A percentile compares a stretch with the other conserved stretches of the same genome.
Evolutionary conservation across 2,888 invertebrate species (phyloP).

Genomic region (Agrilus mali): DNA sequence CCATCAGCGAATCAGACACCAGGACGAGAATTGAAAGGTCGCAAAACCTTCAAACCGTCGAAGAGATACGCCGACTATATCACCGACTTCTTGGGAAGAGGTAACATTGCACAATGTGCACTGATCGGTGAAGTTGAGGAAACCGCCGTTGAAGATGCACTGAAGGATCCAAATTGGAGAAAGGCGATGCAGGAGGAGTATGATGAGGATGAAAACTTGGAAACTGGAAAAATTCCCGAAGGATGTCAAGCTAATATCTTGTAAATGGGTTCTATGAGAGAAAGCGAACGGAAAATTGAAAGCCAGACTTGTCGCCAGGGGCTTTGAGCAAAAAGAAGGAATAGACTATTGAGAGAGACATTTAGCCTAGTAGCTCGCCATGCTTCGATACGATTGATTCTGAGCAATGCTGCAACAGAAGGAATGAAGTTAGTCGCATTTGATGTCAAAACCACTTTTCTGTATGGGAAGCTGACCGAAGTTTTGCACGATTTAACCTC

Average conservation of each 20-base stretch:
- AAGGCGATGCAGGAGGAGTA: slow-evolving; percentile 16
- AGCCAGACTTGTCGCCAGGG: slow-evolving; percentile 16
- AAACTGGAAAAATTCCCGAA: slow-evolving; percentile 14
- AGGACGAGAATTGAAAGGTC: background rate
- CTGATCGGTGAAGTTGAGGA: slow-evolving; percentile 3
- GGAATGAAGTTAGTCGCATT: too few relatives aligned
- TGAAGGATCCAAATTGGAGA: slow-evolving; percentile 18
- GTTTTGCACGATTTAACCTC: too few relatives aligned
- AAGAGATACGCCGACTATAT: slow-evolving; percentile 5
- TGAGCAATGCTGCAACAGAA: too few relatives aligned
- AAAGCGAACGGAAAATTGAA: slow-evolving; percentile 15
- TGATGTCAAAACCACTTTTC: too few relatives aligned
- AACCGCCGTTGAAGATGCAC: slow-evolving; percentile 10
- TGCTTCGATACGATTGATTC: too few relatives aligned
- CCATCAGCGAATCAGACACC: background rate
- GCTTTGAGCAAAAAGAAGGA: slow-evolving; percentile 17
- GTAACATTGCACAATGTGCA: slow-evolving; percentile 3
- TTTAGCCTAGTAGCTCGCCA: slow-evolving; percentile 19
- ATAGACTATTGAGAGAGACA: slow-evolving; percentile 17
- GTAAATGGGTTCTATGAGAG: slow-evolving; percentile 16
- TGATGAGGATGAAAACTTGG: slow-evolving; percentile 16
- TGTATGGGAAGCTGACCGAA: too few relatives aligned
- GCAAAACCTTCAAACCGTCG: background rate
- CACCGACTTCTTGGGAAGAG: slow-evolving; percentile 6
- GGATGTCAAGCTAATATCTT: slow-evolving; percentile 10